phyloP scores from a whole-genome alignment of 2,888 invertebrate species.

The Rutpela maculata region DNA sequence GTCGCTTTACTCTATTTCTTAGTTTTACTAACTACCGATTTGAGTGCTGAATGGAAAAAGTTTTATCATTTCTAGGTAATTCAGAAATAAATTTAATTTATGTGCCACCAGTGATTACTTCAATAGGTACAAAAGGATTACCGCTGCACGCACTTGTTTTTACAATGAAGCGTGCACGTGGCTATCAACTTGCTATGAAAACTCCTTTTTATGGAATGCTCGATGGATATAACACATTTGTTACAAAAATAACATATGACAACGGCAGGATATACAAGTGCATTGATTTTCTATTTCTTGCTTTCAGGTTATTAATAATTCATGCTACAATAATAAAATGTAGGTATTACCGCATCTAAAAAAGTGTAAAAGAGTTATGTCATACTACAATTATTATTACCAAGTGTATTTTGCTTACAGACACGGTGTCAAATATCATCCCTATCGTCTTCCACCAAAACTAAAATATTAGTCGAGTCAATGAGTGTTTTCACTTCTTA shows the following conservation, averaged over 20 bases:
- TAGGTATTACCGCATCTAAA: too few species aligned
- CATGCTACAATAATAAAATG: not conserved
- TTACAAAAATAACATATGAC: conserved; percentile 36
- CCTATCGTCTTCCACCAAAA: too few species aligned
- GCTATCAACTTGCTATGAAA: conserved; percentile 22
- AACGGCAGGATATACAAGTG: not conserved
- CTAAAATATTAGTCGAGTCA: too few species aligned
- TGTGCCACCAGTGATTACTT: conserved; percentile 53
- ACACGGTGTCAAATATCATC: too few species aligned
- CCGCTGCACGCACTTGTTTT: conserved; percentile 49
- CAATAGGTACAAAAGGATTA: conserved; percentile 33
- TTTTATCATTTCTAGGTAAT: conserved; percentile 52
- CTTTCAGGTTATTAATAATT: not conserved
- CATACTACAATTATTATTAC: too few species aligned
- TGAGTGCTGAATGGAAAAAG: conserved; percentile 41
- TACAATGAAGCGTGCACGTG: conserved; percentile 52
- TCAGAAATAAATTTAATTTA: conserved; percentile 54
- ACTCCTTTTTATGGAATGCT: conserved; percentile 41
- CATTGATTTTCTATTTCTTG: not conserved
- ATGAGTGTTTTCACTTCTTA: too few species aligned
- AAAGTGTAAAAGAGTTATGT: too few species aligned
- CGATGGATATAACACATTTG: conserved; percentile 41
- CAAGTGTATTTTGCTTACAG: too few species aligned
- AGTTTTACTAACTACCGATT: conserved; percentile 4
- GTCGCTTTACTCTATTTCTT: conserved; percentile 26